Conservation (phyloP, 2,797 vertebrate genomes). For the Propithecus perrieri region DNA sequence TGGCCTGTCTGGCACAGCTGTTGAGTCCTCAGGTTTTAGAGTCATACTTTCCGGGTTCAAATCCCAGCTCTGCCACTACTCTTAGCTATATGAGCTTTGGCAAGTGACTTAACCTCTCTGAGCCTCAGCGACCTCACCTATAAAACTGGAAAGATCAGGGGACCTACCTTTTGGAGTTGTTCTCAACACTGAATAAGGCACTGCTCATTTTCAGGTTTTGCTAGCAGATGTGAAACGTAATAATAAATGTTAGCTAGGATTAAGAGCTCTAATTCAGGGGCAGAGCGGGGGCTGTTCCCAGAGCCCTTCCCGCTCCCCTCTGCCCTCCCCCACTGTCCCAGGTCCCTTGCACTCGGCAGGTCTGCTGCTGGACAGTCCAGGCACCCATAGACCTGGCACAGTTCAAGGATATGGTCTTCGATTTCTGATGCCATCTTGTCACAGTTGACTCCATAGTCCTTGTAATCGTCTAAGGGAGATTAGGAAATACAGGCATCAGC, state of each 20-base stretch:
- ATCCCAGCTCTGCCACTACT: neutral
- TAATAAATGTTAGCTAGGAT: neutral
- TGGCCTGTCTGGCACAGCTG: neutral
- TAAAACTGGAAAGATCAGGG: neutral
- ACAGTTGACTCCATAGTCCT: constrained; percentile 93
- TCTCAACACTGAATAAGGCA: neutral
- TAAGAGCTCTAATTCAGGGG: neutral
- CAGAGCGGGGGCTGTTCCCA: neutral
- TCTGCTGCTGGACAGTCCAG: neutral
- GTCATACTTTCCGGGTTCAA: neutral
- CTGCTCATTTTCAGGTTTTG: neutral
- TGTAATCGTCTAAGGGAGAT: constrained; percentile 91
- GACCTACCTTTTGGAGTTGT: neutral
- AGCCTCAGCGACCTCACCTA: neutral
- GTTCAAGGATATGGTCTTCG: constrained; percentile 96
- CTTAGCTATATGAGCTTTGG: neutral
- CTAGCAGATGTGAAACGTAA: neutral
- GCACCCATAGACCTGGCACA: neutral
- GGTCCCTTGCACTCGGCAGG: neutral
- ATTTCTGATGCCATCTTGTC: constrained; percentile 96
- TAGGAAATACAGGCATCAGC: neutral
- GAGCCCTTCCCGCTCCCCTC: neutral
- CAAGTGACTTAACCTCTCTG: neutral
- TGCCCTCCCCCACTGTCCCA: accelerated
- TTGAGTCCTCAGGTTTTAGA: neutral